These are phyloP conservation scores for Plusia festucae DNA, from an alignment of 2,888 invertebrate species.

Conservation along the genomic window DNA sequence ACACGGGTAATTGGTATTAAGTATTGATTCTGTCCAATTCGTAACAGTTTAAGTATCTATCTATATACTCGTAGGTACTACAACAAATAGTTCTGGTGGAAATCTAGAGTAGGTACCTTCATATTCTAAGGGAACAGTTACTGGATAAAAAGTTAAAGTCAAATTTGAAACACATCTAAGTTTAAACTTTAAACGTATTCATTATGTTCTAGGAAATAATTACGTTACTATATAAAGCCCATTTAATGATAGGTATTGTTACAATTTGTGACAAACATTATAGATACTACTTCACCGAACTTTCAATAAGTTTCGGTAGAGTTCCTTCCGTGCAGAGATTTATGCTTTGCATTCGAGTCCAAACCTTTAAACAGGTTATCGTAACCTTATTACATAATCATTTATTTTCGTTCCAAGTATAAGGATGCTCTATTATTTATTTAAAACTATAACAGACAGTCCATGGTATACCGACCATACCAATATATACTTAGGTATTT, in stretches of 20 bases:
- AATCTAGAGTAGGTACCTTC: no score
- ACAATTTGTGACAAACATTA: no score
- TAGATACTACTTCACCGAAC: background rate
- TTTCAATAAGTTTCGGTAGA: background rate
- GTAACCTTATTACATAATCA: slow-evolving; percentile 1
- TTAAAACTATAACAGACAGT: background rate
- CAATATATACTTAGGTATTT: no score
- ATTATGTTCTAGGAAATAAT: no score
- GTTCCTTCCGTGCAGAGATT: slow-evolving; percentile 4
- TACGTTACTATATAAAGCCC: no score
- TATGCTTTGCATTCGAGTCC: background rate
- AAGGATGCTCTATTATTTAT: background rate
- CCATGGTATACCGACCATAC: no score
- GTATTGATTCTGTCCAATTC: slow-evolving; percentile 9
- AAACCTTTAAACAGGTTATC: slow-evolving; percentile 4
- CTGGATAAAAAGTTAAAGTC: no score
- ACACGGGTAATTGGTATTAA: slow-evolving; percentile 26
- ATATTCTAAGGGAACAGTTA: no score
- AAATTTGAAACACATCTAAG: no score
- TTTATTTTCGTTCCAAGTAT: background rate
- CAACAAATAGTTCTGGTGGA: background rate
- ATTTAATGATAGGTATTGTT: no score
- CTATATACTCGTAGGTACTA: no score
- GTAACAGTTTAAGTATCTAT: background rate
- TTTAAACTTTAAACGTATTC: no score